Evolutionary conservation across 2,888 invertebrate genomes (phyloP), one percentile per base, ranked within the genome.

Genomic region (Dyspetes luteomarginatus): DNA sequence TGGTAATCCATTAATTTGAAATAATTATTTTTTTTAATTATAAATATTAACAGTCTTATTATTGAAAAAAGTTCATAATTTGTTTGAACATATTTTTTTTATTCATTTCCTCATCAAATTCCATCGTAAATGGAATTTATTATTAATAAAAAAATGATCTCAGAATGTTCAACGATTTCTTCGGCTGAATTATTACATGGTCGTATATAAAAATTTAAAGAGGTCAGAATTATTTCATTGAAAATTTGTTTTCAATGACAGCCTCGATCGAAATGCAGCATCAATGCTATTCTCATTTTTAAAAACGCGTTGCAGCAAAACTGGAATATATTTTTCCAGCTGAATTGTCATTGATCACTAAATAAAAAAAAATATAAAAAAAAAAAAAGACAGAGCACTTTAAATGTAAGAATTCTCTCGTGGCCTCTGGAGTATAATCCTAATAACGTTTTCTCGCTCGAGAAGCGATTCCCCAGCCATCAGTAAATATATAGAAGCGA

Each of bases 401-500:
- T 5, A 43, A 56, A 56, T 12, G 5, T 58, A 22, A 15, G 60
- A 28, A 60, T 28, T 9, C 5, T 58, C 9, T 48, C 30, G 26
- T 41, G 17, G 26, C 56, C 64, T 28, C 30, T 30, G 17, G 58
- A 65, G 58, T 30, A 72, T 52, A 58, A 58, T 79, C 41, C 64
- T 58, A 71, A 65, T 65, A 55, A 74, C 36, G 15, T 9, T 45
- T 67, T 41, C 36, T 28, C 22, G 12, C 30, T 24, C 19, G 17
- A 9, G 24, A 15, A n/a, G 4, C 15, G 52, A 52, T 68, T 62
- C 30, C 22, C 28, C 43, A 26, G 36, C 24, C 55, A 41, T 55
- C 41, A 30, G 5, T 17, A 36, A 22, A 69, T 5, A 15, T 24
- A 69, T 41, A 22, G 50, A 30, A 17, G 28, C 48, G 28, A 48